Percentiles rank a stretch among this genome's conserved stretches.
Evolutionary conservation across 2,888 invertebrate genomes (phyloP).

Genomic region (Aleiodes leptofemur): DNA sequence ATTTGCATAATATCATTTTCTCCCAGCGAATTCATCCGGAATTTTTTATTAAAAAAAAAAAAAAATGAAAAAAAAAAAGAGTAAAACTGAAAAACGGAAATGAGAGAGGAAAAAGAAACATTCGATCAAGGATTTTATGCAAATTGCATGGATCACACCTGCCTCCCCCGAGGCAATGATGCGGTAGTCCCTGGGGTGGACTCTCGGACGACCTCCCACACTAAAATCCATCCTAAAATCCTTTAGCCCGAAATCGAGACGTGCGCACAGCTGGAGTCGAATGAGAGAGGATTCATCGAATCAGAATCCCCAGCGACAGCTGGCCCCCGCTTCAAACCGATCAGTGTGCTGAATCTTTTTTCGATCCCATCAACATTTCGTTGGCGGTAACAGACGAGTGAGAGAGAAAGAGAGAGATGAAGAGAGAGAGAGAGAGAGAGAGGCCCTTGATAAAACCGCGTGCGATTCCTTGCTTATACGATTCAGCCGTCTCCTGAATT

Average conservation of each 20-base stretch:
- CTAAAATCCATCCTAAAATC: slow-evolving; percentile 36
- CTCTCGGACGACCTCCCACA: slow-evolving; percentile 53
- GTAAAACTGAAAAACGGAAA: slow-evolving; percentile 29
- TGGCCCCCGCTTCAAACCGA: slow-evolving; percentile 44
- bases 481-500: slow-evolving; percentile 14
- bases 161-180: slow-evolving; percentile 47
- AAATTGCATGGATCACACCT: slow-evolving; percentile 48
- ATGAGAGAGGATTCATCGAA: slow-evolving; percentile 40
- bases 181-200: slow-evolving; percentile 13
- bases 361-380: slow-evolving; percentile 42
- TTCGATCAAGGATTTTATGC: slow-evolving; percentile 30
- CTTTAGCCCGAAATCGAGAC: slow-evolving; percentile 47
- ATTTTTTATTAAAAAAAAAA: slow-evolving; percentile 35
- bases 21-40: slow-evolving; percentile 11
- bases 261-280: slow-evolving; percentile 53
- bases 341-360: slow-evolving; percentile 35
- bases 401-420: no score
- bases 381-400: slow-evolving; percentile 21
- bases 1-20: slow-evolving; percentile 3
- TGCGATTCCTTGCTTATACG: slow-evolving; percentile 6
- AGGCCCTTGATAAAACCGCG: slow-evolving; percentile 1
- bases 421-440: no score
- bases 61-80: neutral
- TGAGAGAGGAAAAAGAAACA: slow-evolving; percentile 34
- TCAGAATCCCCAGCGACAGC: slow-evolving; percentile 53